Conservation (phyloP, 2,797 vertebrate species). For the Enteromius afrohamiltoni region DNA sequence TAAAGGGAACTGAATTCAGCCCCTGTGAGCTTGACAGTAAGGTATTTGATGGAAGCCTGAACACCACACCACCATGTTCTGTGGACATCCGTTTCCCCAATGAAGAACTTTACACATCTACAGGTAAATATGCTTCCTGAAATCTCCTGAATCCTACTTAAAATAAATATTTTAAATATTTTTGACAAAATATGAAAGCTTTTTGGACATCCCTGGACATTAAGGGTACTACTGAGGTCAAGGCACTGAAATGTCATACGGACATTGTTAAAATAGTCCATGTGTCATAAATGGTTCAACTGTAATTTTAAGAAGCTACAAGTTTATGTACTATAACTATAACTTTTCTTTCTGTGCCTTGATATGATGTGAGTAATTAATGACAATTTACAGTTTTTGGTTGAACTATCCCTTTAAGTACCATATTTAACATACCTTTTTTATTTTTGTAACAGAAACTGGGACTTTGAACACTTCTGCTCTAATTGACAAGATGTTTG, state of each 20-base stretch:
- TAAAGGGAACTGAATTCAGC: conserved; percentile 51
- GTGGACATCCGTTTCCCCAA: conserved; percentile 26
- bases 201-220: neutral
- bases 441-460: conserved; percentile 57
- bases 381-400: neutral
- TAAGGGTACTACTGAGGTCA: neutral
- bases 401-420: neutral
- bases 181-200: neutral
- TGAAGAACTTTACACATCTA: conserved; percentile 18
- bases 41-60: conserved; percentile 66
- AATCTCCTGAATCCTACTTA: neutral
- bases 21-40: conserved; percentile 49
- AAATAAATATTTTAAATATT: neutral
- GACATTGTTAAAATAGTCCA: neutral
- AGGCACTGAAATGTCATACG: neutral
- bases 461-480: conserved; percentile 73
- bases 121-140: conserved; percentile 32
- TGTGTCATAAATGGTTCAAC: neutral
- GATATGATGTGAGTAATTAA: too few relatives aligned
- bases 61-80: conserved; percentile 40
- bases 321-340: too few relatives aligned
- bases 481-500: conserved; percentile 80
- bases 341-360: neutral
- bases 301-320: neutral
- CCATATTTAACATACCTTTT: neutral